These are phyloP conservation scores for Ooceraea biroi DNA, from an alignment of 1,140 invertebrate species.

Conservation along the genomic window DNA sequence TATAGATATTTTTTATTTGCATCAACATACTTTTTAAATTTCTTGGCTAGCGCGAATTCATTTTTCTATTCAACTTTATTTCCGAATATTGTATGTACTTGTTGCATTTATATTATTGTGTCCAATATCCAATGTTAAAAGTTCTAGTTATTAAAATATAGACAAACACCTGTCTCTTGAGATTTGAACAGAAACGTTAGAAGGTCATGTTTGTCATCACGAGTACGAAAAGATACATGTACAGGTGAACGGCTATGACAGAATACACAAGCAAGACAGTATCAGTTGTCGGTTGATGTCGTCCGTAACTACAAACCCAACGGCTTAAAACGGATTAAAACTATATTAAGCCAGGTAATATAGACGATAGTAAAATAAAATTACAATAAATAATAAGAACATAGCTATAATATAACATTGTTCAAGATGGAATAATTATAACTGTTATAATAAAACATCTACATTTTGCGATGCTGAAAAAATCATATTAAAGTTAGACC, in stretches of 20 bases:
- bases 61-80: too few species aligned
- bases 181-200: slow-evolving; percentile 1
- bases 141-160: not conserved
- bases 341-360: slow-evolving; percentile 13
- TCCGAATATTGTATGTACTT: too few species aligned
- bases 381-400: not conserved
- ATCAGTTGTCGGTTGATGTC: slow-evolving; percentile 59
- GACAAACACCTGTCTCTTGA: not conserved
- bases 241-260: not conserved
- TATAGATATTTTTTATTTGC: too few species aligned
- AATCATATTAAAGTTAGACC: too few species aligned
- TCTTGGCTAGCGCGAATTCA: too few species aligned
- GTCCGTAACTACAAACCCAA: not conserved
- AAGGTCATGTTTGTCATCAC: slow-evolving; percentile 69
- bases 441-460: not conserved
- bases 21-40: too few species aligned
- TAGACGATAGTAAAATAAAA: slow-evolving; percentile 1
- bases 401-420: not conserved
- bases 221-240: not conserved
- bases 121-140: too few species aligned
- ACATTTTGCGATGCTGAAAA: not conserved
- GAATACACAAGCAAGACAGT: slow-evolving; percentile 20
- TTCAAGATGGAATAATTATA: not conserved
- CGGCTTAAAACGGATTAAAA: not conserved
- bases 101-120: too few species aligned